Evolutionary conservation across 2,797 vertebrate genomes (phyloP).

Genomic region (Gila robusta): DNA sequence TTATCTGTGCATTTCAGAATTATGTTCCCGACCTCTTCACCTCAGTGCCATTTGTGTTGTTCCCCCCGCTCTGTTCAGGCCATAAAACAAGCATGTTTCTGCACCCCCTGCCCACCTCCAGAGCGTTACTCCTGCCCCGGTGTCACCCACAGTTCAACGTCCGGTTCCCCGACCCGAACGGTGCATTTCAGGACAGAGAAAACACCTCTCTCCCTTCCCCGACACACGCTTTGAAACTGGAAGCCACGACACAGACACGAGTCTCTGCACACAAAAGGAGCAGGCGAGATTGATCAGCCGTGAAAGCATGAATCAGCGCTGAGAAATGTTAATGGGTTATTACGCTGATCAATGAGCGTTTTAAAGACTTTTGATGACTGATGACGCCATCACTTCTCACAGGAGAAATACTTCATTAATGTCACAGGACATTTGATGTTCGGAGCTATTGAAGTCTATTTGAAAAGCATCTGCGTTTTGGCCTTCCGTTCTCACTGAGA

Average conservation of each 20-base stretch:
- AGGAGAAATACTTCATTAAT: slow-evolving; percentile 30
- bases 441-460: neutral
- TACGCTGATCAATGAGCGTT: slow-evolving; percentile 57
- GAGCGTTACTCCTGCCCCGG: slow-evolving; percentile 60
- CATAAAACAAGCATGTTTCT: slow-evolving; percentile 72
- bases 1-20: slow-evolving; percentile 81
- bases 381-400: slow-evolving; percentile 48
- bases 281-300: slow-evolving; percentile 58
- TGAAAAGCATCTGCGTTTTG: neutral
- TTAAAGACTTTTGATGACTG: slow-evolving; percentile 58
- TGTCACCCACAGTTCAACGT: slow-evolving; percentile 73
- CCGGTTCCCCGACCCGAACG: slow-evolving; percentile 8
- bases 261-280: slow-evolving; percentile 54
- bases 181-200: slow-evolving; percentile 57
- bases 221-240: slow-evolving; percentile 60
- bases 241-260: slow-evolving; percentile 59
- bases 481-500: neutral
- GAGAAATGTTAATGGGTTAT: slow-evolving; percentile 64
- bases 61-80: slow-evolving; percentile 73
- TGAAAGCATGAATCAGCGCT: slow-evolving; percentile 59
- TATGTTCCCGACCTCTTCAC: slow-evolving; percentile 81
- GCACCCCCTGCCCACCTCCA: slow-evolving; percentile 57
- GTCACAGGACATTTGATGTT: slow-evolving; percentile 26
- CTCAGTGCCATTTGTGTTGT: slow-evolving; percentile 81
- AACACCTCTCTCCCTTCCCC: slow-evolving; percentile 41